Conservation (phyloP, 1,140 invertebrate species). For the Drosophila azteca region DNA sequence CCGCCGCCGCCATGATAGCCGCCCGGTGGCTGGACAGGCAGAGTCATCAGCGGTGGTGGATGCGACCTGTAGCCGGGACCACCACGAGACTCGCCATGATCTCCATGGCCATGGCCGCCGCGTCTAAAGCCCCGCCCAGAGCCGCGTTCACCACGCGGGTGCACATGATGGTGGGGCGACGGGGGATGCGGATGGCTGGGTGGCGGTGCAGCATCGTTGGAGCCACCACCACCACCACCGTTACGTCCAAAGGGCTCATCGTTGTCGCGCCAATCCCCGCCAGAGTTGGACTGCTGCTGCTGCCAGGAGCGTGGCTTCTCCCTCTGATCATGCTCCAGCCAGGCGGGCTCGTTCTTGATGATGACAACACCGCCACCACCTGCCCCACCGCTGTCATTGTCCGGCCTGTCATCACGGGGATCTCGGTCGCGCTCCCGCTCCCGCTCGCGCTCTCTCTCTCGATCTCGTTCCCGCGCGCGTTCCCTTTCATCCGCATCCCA, state of each 20-base stretch:
- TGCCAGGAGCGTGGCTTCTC: constrained; percentile 69
- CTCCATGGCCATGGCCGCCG: constrained; percentile 56
- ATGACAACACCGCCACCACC: constrained; percentile 4
- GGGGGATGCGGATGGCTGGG: constrained; percentile 31
- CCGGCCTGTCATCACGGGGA: constrained; percentile 32
- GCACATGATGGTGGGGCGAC: constrained; percentile 68
- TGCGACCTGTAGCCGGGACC: constrained; percentile 65
- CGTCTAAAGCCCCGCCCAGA: constrained; percentile 67
- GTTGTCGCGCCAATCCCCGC: constrained; percentile 70
- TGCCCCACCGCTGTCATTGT: constrained; percentile 12
- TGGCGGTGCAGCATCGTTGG: constrained; percentile 34
- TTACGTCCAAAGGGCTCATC: constrained; percentile 53
- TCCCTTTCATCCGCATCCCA: constrained; percentile 80
- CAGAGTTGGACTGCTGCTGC: constrained; percentile 18
- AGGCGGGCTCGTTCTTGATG: constrained; percentile 65
- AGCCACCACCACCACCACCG: constrained; percentile 5
- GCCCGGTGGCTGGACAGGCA: constrained; percentile 74
- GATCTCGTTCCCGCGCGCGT: constrained; percentile 26
- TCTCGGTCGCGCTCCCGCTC: constrained; percentile 53
- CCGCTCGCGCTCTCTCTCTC: constrained; percentile 24
- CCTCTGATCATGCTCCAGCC: constrained; percentile 74
- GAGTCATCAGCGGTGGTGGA: constrained; percentile 75
- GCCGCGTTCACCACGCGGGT: constrained; percentile 61
- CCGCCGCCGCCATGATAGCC: constrained; percentile 55
- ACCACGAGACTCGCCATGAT: constrained; percentile 40